Conservation (phyloP, 2,113 vertebrate species). For the Phalacrocorax carbo region DNA sequence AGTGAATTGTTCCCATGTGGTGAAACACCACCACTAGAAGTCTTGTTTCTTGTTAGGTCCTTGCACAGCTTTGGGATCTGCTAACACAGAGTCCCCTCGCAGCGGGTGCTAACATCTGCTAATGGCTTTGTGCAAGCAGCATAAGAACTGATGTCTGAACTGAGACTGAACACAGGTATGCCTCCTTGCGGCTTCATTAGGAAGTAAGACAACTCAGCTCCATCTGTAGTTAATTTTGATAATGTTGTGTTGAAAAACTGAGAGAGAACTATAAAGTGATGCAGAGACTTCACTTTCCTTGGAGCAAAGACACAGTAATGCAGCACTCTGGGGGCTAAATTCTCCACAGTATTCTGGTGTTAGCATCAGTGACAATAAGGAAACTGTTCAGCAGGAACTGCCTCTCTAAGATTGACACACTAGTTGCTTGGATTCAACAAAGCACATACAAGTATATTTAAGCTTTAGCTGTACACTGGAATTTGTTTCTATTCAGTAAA, state of each 20-base stretch:
- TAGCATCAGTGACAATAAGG: neutral
- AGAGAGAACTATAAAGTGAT: neutral
- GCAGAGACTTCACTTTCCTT: neutral
- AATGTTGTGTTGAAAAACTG: neutral
- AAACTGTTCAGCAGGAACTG: neutral
- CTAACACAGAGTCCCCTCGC: neutral
- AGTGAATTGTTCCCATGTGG: neutral
- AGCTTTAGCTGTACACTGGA: neutral
- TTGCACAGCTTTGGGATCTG: neutral
- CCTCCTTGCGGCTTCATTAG: neutral
- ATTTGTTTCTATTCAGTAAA: neutral
- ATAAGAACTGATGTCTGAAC: fast-evolving
- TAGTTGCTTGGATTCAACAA: neutral
- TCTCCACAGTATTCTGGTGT: neutral
- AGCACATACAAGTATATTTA: neutral
- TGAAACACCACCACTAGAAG: neutral
- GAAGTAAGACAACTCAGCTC: neutral
- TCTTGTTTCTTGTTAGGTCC: neutral
- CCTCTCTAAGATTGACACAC: neutral
- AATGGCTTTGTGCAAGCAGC: neutral
- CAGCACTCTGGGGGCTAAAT: neutral
- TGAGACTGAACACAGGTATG: neutral
- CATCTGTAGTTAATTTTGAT: neutral
- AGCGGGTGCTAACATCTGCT: neutral
- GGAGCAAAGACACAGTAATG: neutral